Evolutionary conservation across 2,888 invertebrate genomes (phyloP), one percentile per base, ranked within the genome.

Genomic region (Athalia rosae): DNA sequence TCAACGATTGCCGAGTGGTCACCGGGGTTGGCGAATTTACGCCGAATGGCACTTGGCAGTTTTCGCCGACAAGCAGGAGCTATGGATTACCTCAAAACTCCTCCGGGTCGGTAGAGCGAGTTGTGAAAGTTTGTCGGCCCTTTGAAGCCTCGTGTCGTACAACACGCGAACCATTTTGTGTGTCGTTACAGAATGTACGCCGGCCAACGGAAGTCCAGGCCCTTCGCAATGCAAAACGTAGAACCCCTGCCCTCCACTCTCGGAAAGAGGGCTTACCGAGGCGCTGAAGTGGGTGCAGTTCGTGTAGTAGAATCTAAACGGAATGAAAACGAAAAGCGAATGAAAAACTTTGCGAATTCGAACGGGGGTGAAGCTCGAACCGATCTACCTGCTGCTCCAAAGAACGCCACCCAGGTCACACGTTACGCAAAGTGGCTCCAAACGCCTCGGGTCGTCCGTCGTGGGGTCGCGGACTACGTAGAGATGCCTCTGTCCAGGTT

Each of bases 221-320:
- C 98, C 98, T 85, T 95, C 94, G 90, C 98, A 98, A 87, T 96
- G 94, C 83, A 98, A 92, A 83, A 97, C 96, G 89, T 96, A 97
- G 88, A 91, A 89, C 76, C 89, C 89, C 56, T 85, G 84, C 48
- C 80, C 78, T 56, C 77, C 80, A 28, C 82, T 78, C 13, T 79
- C 76, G n/a, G 81, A 56, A n/a, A 89, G 80, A 4, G 89, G 88
- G 80, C 88, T 94, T 85, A 96, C 94, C 84, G 93, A 93, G 71
- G 96, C 96, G 86, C 93, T 93, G 92, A 96, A 97, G 91, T 95
- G 96, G 73, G 96, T 94, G 91, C 97, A 98, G 90, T 97, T 96
- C 76, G 94, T 93, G 90, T 96, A 96, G 88, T 95, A 94, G 85
- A 87, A 86, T 73, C 89, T 89, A 79, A 0, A 5, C 41, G 41